A percentile compares a stretch with the other conserved stretches of the same genome.
Evolutionary conservation across 2,113 vertebrate species (phyloP).

Genomic region (Sapajus apella): DNA sequence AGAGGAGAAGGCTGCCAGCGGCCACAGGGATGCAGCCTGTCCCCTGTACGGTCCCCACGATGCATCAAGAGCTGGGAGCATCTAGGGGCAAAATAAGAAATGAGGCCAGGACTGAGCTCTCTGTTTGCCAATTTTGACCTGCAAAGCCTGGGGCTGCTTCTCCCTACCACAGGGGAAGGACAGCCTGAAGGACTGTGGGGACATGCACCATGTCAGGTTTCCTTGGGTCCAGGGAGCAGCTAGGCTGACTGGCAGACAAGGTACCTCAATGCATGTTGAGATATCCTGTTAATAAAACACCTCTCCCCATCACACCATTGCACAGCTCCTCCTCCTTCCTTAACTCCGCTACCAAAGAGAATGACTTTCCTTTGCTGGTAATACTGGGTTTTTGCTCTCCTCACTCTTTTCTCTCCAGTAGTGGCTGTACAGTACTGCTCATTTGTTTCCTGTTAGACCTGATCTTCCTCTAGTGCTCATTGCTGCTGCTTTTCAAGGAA

Average conservation of each 20-base stretch:
- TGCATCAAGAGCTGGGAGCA: background rate
- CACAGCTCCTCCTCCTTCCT: background rate
- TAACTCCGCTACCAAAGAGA: background rate
- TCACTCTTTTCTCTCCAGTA: background rate
- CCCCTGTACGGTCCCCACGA: fast-evolving
- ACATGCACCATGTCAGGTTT: fast-evolving
- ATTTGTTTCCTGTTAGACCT: no score
- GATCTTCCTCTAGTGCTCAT: no score
- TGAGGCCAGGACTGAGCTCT: background rate
- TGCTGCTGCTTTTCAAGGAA: background rate
- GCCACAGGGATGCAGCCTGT: background rate
- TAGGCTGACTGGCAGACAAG: background rate
- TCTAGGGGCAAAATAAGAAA: background rate
- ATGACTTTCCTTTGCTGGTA: no score
- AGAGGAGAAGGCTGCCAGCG: background rate
- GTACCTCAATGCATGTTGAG: fast-evolving
- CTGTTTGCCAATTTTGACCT: background rate
- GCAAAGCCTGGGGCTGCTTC: background rate
- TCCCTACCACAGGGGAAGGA: fast-evolving
- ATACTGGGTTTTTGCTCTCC: background rate
- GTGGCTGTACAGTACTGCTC: background rate
- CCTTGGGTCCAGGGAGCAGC: background rate
- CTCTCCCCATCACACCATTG: fast-evolving
- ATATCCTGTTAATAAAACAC: no score
- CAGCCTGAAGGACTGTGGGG: background rate